Percentiles rank a stretch among this genome's conserved stretches.
Evolutionary conservation across 2,888 invertebrate genomes (phyloP).

Genomic region (Rotaria socialis): DNA sequence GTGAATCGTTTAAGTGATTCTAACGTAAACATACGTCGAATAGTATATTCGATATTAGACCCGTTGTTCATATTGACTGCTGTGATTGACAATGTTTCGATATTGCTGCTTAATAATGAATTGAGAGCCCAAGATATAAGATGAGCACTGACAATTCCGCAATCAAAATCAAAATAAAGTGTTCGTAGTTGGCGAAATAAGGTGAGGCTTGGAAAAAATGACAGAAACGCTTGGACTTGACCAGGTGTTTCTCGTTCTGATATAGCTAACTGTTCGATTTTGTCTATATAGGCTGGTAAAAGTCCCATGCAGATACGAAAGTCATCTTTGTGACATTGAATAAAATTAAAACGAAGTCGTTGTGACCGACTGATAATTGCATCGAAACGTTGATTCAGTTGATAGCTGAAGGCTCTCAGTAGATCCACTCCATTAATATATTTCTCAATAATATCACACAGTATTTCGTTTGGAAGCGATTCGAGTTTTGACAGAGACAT

Average conservation of each 20-base stretch:
- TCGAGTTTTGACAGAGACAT: not conserved
- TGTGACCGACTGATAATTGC: not conserved
- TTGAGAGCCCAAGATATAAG: not conserved
- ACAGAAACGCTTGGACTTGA: not conserved
- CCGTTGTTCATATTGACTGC: not conserved
- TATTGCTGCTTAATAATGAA: not conserved
- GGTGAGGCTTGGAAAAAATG: not conserved
- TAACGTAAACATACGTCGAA: not conserved
- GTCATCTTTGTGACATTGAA: not conserved
- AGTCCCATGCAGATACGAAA: not conserved
- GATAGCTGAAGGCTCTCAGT: not conserved
- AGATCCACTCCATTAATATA: not conserved
- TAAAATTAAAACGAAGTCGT: not conserved
- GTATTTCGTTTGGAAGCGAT: slow-evolving; percentile 18
- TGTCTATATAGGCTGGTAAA: not conserved
- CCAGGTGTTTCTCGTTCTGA: not conserved
- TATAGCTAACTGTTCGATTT: not conserved
- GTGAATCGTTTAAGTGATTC: not conserved
- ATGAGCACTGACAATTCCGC: too few relatives aligned
- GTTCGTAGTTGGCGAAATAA: not conserved
- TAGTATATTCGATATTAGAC: not conserved
- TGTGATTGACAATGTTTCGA: not conserved
- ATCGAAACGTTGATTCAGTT: not conserved
- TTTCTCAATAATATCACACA: not conserved
- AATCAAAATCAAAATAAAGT: not conserved